A percentile compares a stretch with the other conserved stretches of the same genome.
Evolutionary conservation across 2,888 invertebrate genomes (phyloP).

Genomic region (Incurvaria masculella): DNA sequence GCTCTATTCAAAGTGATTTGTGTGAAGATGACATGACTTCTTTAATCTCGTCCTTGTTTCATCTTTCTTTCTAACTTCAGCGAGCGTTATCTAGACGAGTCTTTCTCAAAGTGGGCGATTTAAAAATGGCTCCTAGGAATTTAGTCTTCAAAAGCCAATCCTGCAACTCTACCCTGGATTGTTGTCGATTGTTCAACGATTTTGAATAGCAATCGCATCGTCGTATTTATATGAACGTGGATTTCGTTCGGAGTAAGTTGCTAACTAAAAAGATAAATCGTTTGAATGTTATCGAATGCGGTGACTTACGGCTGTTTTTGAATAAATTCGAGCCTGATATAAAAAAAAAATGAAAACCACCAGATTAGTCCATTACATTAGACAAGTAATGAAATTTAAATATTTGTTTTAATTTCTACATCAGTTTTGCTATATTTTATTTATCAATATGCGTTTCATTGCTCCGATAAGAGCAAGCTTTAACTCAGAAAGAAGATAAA

Average conservation of each 20-base stretch:
- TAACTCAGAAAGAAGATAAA: constrained; percentile 2
- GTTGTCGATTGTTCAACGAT: constrained; percentile 15
- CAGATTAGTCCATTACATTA: background rate
- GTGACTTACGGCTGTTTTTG: background rate
- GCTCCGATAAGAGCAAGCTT: background rate
- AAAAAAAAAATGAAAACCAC: background rate
- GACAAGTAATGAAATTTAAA: background rate
- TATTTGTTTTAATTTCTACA: constrained; percentile 1
- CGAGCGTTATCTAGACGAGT: too few relatives aligned
- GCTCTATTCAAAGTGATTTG: too few relatives aligned
- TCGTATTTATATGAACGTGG: constrained; percentile 1
- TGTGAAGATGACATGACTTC: too few relatives aligned
- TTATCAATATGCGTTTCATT: constrained; percentile 1
- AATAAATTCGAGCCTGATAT: background rate
- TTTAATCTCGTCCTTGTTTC: too few relatives aligned
- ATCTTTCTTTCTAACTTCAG: too few relatives aligned
- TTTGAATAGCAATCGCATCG: constrained; percentile 8
- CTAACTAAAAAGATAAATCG: too few relatives aligned
- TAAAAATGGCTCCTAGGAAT: constrained; percentile 11
- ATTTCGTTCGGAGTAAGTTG: too few relatives aligned
- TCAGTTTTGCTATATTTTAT: background rate
- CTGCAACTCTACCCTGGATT: background rate
- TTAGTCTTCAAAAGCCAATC: background rate
- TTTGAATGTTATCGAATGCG: too few relatives aligned
- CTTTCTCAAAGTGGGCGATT: too few relatives aligned